Conservation (phyloP, 2,797 vertebrate species). For the Ataeniobius toweri region DNA sequence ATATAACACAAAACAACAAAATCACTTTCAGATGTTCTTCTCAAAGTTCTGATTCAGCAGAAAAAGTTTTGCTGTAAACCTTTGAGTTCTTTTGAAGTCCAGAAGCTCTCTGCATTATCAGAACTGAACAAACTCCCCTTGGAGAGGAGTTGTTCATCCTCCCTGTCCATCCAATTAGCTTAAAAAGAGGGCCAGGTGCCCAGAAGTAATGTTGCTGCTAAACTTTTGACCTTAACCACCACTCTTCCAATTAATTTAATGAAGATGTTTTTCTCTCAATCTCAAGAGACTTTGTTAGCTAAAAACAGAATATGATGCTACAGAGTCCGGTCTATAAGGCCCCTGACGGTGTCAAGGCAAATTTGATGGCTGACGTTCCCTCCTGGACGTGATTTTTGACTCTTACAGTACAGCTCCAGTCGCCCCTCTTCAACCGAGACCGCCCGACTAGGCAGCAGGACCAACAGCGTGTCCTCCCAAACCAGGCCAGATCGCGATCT, state of each 20-base stretch:
- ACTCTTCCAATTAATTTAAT: constrained; percentile 35
- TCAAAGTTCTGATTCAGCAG: constrained; percentile 25
- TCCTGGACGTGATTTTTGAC: constrained; percentile 25
- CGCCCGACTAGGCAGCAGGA: constrained; percentile 77
- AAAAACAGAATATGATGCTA: constrained; percentile 8
- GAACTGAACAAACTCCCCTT: constrained; percentile 51
- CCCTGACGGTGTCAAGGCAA: not conserved
- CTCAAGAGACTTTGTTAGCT: constrained; percentile 10
- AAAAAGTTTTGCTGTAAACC: constrained; percentile 34
- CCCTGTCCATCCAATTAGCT: constrained; percentile 49
- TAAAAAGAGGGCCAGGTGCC: constrained; percentile 36
- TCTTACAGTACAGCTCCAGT: constrained; percentile 76
- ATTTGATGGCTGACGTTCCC: constrained; percentile 32
- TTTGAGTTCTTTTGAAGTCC: constrained; percentile 18
- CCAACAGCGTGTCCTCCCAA: constrained; percentile 82
- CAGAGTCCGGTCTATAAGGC: not conserved
- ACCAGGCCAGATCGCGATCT: constrained; percentile 67
- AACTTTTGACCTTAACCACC: constrained; percentile 35
- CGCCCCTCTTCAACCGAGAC: constrained; percentile 68
- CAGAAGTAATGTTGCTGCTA: constrained; percentile 40
- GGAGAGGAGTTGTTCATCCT: constrained; percentile 22
- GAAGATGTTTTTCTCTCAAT: constrained; percentile 5
- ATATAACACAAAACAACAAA: not conserved
- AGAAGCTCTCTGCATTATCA: constrained; percentile 42
- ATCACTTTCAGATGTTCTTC: not conserved